phyloP scores from a whole-genome alignment of 2,113 vertebrate genomes.

The Macaca mulatta region DNA sequence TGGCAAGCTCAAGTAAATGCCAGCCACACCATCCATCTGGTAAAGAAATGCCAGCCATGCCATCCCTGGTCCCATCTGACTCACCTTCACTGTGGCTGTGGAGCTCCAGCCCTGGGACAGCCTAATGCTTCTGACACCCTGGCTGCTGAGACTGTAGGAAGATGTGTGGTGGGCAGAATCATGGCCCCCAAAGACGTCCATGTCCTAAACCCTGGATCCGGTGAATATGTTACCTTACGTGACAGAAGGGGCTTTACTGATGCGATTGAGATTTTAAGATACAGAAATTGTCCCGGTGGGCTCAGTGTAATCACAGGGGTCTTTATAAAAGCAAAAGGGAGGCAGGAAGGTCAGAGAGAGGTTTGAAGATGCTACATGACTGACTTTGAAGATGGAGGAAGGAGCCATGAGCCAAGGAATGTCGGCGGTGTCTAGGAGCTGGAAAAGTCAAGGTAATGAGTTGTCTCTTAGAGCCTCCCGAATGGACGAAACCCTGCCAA shows the following conservation, averaged over 20 bases:
- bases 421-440: neutral
- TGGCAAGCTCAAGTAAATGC: neutral
- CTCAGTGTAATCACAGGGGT: neutral
- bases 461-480: neutral
- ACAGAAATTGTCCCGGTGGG: neutral
- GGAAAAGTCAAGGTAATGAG: neutral
- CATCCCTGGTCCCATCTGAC: accelerated
- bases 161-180: neutral
- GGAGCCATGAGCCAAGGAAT: neutral
- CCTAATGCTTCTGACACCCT: neutral
- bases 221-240: neutral
- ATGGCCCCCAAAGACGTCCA: neutral
- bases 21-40: too few relatives aligned
- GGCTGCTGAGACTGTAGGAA: neutral
- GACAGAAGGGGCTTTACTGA: neutral
- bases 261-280: neutral
- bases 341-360: neutral
- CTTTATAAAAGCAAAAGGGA: neutral
- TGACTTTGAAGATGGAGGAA: neutral
- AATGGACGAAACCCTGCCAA: neutral
- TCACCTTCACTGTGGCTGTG: neutral
- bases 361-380: neutral
- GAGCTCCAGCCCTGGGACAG: neutral
- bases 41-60: neutral
- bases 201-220: neutral